Evolutionary conservation across 64 coral and sea anemone genomes (phyloP).

Genomic region (Stichodactyla helianthus): DNA sequence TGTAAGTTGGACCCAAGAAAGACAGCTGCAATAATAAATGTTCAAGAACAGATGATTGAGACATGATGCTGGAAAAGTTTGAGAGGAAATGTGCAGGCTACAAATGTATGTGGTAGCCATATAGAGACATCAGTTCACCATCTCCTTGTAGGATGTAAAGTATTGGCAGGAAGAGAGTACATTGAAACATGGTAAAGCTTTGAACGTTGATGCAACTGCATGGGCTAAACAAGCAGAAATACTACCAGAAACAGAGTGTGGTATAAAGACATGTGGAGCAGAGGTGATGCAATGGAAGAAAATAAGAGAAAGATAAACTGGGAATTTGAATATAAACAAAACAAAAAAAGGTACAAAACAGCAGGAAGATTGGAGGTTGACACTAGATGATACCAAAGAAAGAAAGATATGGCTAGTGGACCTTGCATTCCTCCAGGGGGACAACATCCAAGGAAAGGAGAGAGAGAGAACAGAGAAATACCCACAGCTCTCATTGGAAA

Average conservation of each 20-base stretch:
- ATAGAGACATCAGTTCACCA: background rate
- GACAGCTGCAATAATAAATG: background rate
- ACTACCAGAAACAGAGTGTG: background rate
- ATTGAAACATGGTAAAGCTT: background rate
- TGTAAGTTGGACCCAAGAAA: background rate
- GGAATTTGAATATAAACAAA: background rate
- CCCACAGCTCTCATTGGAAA: background rate
- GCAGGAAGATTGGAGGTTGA: background rate
- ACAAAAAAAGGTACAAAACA: background rate
- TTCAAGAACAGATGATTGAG: constrained; percentile 12
- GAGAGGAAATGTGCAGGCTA: background rate
- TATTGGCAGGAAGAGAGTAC: background rate
- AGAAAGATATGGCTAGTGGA: background rate
- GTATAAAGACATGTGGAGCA: background rate
- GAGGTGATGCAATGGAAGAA: background rate
- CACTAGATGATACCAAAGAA: background rate
- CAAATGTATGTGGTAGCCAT: background rate
- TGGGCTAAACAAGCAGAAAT: background rate
- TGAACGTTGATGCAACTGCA: background rate
- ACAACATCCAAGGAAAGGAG: background rate
- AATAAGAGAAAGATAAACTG: background rate
- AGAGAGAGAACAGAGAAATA: background rate
- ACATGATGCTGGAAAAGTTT: background rate
- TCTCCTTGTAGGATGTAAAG: background rate
- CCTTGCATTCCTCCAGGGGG: background rate